Base-by-base conservation (phyloP, 1,140 invertebrate species). In the Drosophila fuyamai region DNA sequence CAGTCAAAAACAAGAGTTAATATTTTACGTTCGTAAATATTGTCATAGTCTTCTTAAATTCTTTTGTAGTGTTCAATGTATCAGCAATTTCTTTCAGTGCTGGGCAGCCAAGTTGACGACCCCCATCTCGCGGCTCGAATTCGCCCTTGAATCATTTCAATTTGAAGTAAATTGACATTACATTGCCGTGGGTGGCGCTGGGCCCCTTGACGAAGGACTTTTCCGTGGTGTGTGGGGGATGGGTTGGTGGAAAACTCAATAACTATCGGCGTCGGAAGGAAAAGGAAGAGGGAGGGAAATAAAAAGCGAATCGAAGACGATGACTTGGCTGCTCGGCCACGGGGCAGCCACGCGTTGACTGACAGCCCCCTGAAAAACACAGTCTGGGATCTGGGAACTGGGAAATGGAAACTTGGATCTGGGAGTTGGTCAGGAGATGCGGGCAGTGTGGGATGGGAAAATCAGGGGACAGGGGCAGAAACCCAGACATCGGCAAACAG, bases 141-240 rank as follows among this genome's bases (percentile, higher is more conserved):
- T 84, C 77, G 80, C 81, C 81, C 81, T 83, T 83, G 81, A 84
- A 83, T 83, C 81, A 83, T 83, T 83, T 83, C 81, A 83, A 83
- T 83, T 83, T 83, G 74, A 83, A 80, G 77, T 82, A 83, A 83
- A 83, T 83, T 83, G 81, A 83, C 81, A 83, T 83, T 80, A 84
- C 81, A 83, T 80, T 84, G 81, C 81, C 76, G 76, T 60, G 68
- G 67, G 76, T 78, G 75, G 47, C 50, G 18, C 27, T 10, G 35
- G 40, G 14, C 50, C 59, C 53, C 48, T 13, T 23, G 14, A 10
- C 38, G 48, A 1, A 27, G 47, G 38, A 71, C 62, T 71, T 78
- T 41, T 32, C 8, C 13, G 4, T 7, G 38, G 29, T 32, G 29
- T 32, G 29, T 32, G 29, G 36, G 9, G 8, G 16, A n/a, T 29